A percentile compares a stretch with the other conserved stretches of the same genome.
These are phyloP conservation scores for Sebastiscus tertius DNA, from an alignment of 2,797 vertebrate genomes.

Conservation along the genomic window DNA sequence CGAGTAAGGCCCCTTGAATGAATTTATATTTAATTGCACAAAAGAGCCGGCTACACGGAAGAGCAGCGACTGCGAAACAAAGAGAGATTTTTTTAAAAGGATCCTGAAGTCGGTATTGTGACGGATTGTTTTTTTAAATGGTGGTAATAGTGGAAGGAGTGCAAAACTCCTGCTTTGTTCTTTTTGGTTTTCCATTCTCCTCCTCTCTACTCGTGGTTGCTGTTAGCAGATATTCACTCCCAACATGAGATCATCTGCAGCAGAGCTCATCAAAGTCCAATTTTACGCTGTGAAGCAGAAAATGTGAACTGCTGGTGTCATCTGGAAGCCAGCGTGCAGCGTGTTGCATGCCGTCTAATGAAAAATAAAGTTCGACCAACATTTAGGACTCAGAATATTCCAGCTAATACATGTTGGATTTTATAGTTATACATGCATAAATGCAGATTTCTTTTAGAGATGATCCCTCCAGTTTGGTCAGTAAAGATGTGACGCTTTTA, in stretches of 20 bases:
- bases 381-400: neutral
- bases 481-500: neutral
- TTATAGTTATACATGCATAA: neutral
- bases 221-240: conserved; percentile 15
- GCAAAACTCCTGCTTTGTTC: neutral
- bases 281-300: conserved; percentile 20
- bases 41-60: neutral
- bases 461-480: neutral
- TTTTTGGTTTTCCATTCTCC: neutral
- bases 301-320: conserved; percentile 3
- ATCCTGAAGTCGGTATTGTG: neutral
- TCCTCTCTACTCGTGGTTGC: neutral
- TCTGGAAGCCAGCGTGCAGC: conserved; percentile 22
- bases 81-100: neutral
- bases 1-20: conserved; percentile 17
- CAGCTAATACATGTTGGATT: neutral
- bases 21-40: conserved; percentile 46
- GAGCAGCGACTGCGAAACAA: conserved; percentile 9
- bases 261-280: conserved; percentile 29
- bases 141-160: neutral
- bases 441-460: neutral
- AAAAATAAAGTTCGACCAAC: neutral
- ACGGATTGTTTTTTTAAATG: neutral
- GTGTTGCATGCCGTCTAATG: neutral
- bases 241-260: conserved; percentile 18